Evolutionary conservation across 2,888 invertebrate genomes (phyloP).

Genomic region (Thymelicus acteon): DNA sequence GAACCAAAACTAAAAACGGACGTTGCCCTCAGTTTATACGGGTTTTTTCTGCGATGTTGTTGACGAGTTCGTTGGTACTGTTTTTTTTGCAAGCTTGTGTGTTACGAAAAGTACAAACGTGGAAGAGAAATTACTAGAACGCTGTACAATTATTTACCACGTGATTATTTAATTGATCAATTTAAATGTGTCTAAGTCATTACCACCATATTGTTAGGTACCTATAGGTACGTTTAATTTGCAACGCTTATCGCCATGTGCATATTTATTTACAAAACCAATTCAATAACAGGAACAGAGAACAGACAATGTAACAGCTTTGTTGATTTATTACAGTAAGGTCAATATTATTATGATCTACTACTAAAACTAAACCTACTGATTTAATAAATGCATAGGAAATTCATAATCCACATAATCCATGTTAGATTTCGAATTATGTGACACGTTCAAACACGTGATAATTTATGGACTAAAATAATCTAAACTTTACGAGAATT

Average conservation of each 20-base stretch:
- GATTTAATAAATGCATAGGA: not conserved
- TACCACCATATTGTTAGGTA: not conserved
- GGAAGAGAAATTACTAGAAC: conserved; percentile 20
- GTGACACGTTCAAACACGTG: too few relatives aligned
- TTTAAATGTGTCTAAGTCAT: not conserved
- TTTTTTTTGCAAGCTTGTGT: conserved; percentile 43
- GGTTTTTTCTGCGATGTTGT: conserved; percentile 65
- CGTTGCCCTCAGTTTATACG: conserved; percentile 70
- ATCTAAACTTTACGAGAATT: too few relatives aligned
- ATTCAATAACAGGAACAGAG: not conserved
- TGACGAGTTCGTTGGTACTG: conserved; percentile 50
- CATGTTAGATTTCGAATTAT: too few relatives aligned
- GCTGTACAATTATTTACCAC: not conserved
- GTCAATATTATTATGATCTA: not conserved
- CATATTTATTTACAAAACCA: not conserved
- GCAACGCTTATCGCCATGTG: conserved; percentile 3
- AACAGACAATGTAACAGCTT: not conserved
- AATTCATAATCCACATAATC: too few relatives aligned
- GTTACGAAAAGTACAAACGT: conserved; percentile 6
- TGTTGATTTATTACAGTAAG: not conserved
- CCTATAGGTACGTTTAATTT: not conserved
- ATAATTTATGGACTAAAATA: too few relatives aligned
- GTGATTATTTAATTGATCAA: conserved; percentile 4
- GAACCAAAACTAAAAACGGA: conserved; percentile 76
- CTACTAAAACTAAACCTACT: not conserved